A percentile compares a stretch with the other conserved stretches of the same genome.
phyloP scores from a whole-genome alignment of 2,888 invertebrate species.

The Blastobasis adustella region DNA sequence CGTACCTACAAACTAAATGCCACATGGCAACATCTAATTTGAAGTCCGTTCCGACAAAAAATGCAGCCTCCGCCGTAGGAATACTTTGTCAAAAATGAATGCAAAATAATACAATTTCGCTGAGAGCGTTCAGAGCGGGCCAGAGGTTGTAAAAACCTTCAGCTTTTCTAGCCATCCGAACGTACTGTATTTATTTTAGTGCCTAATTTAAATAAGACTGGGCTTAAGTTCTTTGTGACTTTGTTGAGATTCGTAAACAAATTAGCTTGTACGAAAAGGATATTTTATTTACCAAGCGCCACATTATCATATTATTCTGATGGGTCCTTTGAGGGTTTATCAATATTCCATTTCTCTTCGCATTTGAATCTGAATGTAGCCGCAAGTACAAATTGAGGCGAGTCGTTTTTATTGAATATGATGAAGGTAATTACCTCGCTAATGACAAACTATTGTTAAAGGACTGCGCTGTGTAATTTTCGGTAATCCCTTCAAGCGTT shows the following conservation, averaged over 20 bases:
- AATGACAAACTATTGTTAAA: conserved; percentile 35
- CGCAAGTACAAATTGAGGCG: not conserved
- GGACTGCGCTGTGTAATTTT: conserved; percentile 37
- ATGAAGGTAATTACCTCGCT: conserved; percentile 35
- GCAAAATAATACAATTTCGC: conserved; percentile 72
- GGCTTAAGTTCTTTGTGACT: conserved; percentile 61
- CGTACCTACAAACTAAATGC: conserved; percentile 5
- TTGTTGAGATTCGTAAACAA: conserved; percentile 58
- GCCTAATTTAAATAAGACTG: conserved; percentile 69
- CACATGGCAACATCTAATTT: conserved; percentile 16
- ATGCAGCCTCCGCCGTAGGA: conserved; percentile 30
- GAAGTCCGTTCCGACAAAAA: conserved; percentile 22
- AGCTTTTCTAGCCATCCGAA: conserved; percentile 39
- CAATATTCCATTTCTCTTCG: conserved; percentile 3
- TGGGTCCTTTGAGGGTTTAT: not conserved
- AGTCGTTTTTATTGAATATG: conserved; percentile 22
- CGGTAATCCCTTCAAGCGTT: conserved; percentile 55
- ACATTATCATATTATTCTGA: conserved; percentile 29
- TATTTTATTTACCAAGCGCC: conserved; percentile 30
- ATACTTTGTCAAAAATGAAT: conserved; percentile 68
- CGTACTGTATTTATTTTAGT: conserved; percentile 63
- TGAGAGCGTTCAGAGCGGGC: conserved; percentile 47
- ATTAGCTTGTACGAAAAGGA: conserved; percentile 50
- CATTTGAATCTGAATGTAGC: not conserved
- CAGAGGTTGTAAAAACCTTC: conserved; percentile 52